Conservation (phyloP, 2,113 vertebrate genomes). For the Mungos mungo region DNA sequence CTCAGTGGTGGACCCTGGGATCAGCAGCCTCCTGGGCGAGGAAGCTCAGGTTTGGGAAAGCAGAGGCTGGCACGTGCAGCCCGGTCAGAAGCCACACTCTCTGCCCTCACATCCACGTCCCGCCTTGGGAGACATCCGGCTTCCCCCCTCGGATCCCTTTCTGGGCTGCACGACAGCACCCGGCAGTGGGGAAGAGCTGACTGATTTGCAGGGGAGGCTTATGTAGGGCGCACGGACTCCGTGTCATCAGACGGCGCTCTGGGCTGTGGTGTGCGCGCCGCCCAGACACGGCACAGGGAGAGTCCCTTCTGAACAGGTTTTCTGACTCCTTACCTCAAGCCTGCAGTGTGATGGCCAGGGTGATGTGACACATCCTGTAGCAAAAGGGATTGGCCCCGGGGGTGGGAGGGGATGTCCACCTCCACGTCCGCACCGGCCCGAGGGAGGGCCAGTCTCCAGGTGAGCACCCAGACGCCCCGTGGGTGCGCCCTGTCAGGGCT, state of each 20-base stretch:
- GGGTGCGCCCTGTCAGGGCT: neutral
- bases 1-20: too few relatives aligned
- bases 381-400: neutral
- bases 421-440: neutral
- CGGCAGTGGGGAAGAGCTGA: neutral
- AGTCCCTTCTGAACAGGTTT: neutral
- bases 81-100: neutral
- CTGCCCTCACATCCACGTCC: neutral
- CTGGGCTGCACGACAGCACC: neutral
- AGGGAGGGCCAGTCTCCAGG: neutral
- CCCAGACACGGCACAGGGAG: neutral
- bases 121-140: fast-evolving
- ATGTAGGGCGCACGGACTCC: too few relatives aligned
- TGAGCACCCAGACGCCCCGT: fast-evolving
- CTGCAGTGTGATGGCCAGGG: neutral
- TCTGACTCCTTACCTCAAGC: neutral
- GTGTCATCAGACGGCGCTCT: fast-evolving
- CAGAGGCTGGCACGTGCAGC: too few relatives aligned
- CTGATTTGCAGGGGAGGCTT: neutral
- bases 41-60: neutral
- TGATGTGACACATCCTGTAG: fast-evolving
- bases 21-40: neutral
- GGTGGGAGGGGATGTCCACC: neutral
- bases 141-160: neutral
- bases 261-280: too few relatives aligned